Conservation (phyloP, 2,113 vertebrate genomes). For the Nyctibius bracteatus region DNA sequence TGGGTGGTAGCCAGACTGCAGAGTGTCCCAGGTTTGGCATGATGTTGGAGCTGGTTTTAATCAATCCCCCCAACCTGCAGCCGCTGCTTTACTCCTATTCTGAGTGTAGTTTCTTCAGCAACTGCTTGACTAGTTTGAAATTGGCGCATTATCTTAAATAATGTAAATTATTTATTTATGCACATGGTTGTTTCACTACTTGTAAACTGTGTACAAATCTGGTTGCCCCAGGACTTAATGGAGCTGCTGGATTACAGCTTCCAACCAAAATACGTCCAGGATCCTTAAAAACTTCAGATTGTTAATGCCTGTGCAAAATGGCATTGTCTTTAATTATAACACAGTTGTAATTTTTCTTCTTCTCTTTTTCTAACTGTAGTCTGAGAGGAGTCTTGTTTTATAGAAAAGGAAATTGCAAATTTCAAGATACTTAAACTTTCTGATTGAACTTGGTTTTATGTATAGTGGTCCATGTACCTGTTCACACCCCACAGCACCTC, state of each 20-base stretch:
- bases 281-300: not conserved
- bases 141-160: not conserved
- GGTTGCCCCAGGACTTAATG: not conserved
- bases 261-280: not conserved
- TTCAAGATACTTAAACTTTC: not conserved
- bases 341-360: not conserved
- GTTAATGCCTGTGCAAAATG: not conserved
- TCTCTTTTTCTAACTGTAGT: not conserved
- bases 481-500: fast-evolving
- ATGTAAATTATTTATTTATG: not conserved
- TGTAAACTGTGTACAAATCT: not conserved
- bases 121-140: not conserved
- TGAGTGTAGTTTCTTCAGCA: not conserved
- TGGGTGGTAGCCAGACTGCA: not conserved
- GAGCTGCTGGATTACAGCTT: not conserved
- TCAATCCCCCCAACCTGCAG: not conserved
- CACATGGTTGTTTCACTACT: not conserved
- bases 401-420: not conserved
- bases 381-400: not conserved
- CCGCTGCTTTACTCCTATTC: not conserved
- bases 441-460: not conserved
- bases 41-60: not conserved
- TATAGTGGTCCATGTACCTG: not conserved
- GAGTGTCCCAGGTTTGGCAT: not conserved
- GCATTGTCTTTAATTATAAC: not conserved